Evolutionary conservation across 2,113 vertebrate species (phyloP).

Genomic region (Aphelocoma coerulescens): DNA sequence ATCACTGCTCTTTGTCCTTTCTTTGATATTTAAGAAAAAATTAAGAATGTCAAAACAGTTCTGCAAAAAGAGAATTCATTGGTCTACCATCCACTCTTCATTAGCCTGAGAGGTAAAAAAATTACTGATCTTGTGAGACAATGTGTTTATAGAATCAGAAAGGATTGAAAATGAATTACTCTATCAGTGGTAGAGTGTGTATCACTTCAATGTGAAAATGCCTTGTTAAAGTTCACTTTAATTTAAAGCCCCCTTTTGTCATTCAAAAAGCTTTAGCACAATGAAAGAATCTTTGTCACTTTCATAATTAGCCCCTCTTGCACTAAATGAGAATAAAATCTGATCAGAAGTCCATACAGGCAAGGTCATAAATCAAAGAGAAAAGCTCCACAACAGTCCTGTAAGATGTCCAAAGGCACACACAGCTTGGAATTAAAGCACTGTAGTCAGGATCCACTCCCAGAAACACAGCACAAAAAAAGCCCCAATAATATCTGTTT

Average conservation of each 20-base stretch:
- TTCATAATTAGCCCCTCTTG: constrained; percentile 67
- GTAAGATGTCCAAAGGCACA: constrained; percentile 56
- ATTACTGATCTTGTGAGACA: constrained; percentile 78
- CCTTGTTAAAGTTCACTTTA: constrained; percentile 79
- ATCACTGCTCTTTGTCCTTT: constrained; percentile 67
- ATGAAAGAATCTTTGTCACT: constrained; percentile 64
- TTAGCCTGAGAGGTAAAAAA: constrained; percentile 75
- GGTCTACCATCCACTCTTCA: constrained; percentile 55
- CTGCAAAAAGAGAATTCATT: constrained; percentile 57
- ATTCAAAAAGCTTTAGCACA: constrained; percentile 66
- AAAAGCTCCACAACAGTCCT: constrained; percentile 52
- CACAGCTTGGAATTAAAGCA: constrained; percentile 51
- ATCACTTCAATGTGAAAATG: constrained; percentile 71
- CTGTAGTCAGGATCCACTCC: constrained; percentile 40
- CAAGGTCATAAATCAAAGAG: constrained; percentile 73
- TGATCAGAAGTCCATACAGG: constrained; percentile 64
- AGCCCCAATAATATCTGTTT: constrained; percentile 59
- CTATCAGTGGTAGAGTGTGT: constrained; percentile 68
- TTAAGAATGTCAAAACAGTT: constrained; percentile 63
- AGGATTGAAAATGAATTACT: constrained; percentile 80
- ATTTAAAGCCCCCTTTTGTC: constrained; percentile 74
- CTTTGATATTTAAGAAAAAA: constrained; percentile 72
- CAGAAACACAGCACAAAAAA: constrained; percentile 66
- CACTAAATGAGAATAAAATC: constrained; percentile 68
- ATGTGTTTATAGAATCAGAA: constrained; percentile 79